Evolutionary conservation across 2,113 vertebrate genomes (phyloP).

Genomic region (Pseudolaguvia tuberculata): DNA sequence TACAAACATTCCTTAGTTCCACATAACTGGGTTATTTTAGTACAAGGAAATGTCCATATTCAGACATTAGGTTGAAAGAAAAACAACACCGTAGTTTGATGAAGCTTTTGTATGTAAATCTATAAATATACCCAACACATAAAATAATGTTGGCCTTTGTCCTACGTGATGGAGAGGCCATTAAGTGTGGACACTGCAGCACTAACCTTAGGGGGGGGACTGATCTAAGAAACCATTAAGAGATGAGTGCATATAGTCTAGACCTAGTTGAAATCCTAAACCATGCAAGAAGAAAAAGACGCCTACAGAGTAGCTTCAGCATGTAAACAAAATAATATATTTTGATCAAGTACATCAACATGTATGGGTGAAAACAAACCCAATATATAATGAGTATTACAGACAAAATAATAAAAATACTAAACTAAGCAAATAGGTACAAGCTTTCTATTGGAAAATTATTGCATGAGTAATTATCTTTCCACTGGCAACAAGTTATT

Average conservation of each 20-base stretch:
- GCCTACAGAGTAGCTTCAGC: background rate
- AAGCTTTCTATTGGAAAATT: too few relatives aligned
- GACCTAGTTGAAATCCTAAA: slow-evolving; percentile 1
- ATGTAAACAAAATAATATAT: background rate
- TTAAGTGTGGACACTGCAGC: slow-evolving; percentile 19
- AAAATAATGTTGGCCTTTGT: background rate
- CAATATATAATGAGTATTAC: background rate
- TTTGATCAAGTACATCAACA: background rate
- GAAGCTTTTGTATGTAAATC: background rate
- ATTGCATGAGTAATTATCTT: too few relatives aligned
- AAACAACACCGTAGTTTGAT: background rate
- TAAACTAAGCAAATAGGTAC: too few relatives aligned
- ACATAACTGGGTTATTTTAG: background rate
- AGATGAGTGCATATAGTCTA: background rate
- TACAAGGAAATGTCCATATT: background rate
- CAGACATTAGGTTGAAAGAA: background rate
- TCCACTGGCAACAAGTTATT: too few relatives aligned
- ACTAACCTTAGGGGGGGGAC: slow-evolving; percentile 3
- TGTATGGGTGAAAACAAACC: background rate
- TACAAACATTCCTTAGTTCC: background rate
- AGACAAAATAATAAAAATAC: background rate
- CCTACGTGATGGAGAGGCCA: background rate
- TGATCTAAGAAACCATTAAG: background rate
- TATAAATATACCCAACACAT: background rate
- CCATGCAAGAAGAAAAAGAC: background rate